Evolutionary conservation across 2,888 invertebrate species (phyloP), one percentile per base, ranked within the genome.

Genomic region (Acronicta leporina): DNA sequence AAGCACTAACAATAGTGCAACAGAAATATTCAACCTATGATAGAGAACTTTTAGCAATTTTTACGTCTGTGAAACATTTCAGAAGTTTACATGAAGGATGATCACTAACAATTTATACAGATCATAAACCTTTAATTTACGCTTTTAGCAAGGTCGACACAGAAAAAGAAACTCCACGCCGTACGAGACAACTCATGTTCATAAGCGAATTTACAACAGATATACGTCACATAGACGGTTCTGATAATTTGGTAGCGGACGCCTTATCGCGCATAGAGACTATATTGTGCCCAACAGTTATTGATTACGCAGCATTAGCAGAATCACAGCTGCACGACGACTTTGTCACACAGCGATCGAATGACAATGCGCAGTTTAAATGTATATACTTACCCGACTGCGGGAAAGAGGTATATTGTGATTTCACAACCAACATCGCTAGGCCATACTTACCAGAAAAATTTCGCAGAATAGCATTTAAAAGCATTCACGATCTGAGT

Each of bases 21-120:
- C 41, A 16, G 5, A 48, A 43, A 20, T 48, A 48, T n/a, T 15
- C 13, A 6, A 55, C 54, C 2, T 55, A 55, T 16, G 46, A 55
- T 33, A 5, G 47, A 8, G 54, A 56, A 14, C 15, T 56, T 0
- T 25, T 43, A 15, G 20, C 42, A 2, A 49, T 56, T 20, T 48
- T 38, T 42, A 13, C 14, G n/a, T 41, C 47, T 6, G 13, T 55
- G 10, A 15, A 33, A 33, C 14, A 55, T 41, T 55, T 55, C 9
- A 20, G 42, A 1, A 33, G n/a, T 2, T 14, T 41, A 10, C 15
- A 30, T 42, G 42, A 50, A 30, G 49, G 35, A 0, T 9, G 9
- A 11, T 4, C 5, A 11, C 0, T 50, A 14, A 14, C 6, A 1
- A 41, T 50, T 2, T 50, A 16, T 4, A 54, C 47, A 0, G 46